phyloP scores from a whole-genome alignment of 2,113 vertebrate species.

The Marcusenius ussheri region DNA sequence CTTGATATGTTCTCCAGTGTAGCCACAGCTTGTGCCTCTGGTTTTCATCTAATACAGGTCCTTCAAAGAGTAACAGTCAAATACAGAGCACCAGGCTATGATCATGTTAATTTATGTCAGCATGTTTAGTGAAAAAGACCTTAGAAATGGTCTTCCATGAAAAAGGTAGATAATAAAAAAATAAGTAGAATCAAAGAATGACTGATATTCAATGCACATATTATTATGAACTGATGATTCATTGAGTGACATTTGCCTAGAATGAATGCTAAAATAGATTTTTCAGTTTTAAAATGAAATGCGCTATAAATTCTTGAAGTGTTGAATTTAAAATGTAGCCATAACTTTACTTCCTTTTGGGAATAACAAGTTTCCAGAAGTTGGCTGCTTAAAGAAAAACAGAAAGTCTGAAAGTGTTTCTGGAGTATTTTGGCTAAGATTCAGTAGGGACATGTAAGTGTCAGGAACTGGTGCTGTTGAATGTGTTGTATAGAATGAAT shows the following conservation, averaged over 20 bases:
- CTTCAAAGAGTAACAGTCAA: neutral
- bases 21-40: neutral
- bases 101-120: neutral
- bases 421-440: neutral
- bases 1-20: neutral
- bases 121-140: neutral
- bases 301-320: neutral
- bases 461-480: neutral
- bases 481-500: neutral
- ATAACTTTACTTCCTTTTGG: neutral
- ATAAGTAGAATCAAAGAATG: neutral
- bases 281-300: neutral
- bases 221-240: neutral
- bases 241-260: neutral
- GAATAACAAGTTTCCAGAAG: neutral
- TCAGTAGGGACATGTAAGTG: neutral
- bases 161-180: neutral
- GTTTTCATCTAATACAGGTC: neutral
- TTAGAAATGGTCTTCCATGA: neutral
- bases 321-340: neutral
- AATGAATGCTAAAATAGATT: neutral
- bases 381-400: neutral
- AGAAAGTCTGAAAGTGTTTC: neutral
- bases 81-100: neutral
- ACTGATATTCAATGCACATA: neutral